Evolutionary conservation across 2,888 invertebrate species (phyloP).

Genomic region (Apodemia zela): DNA sequence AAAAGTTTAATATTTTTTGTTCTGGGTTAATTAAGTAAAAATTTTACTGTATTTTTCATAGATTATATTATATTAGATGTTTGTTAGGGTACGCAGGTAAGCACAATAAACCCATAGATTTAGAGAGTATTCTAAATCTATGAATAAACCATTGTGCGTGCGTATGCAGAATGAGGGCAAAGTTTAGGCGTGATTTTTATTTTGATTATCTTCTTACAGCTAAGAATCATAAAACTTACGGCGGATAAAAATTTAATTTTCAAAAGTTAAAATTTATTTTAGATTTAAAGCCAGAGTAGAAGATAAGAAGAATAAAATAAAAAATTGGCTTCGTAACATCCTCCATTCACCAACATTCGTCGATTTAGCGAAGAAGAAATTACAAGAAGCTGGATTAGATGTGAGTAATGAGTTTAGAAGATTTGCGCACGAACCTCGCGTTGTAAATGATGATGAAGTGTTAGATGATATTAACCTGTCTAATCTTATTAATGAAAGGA

Average conservation of each 20-base stretch:
- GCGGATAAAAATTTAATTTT: too few species aligned
- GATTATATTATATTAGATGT: too few species aligned
- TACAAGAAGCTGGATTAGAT: constrained; percentile 52
- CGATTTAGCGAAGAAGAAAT: constrained; percentile 60
- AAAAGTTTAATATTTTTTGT: too few species aligned
- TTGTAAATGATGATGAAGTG: constrained; percentile 47
- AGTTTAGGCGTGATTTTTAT: too few species aligned
- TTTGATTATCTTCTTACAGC: background rate
- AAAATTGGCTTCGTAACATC: constrained; percentile 63
- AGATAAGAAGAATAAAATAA: constrained; percentile 68
- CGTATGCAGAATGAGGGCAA: too few species aligned
- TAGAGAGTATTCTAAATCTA: too few species aligned
- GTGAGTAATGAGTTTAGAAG: constrained; percentile 38
- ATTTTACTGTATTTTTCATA: too few species aligned
- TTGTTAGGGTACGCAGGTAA: too few species aligned
- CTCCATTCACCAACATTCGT: constrained; percentile 60
- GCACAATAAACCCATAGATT: too few species aligned
- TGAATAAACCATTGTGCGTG: too few species aligned
- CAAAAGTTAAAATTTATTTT: constrained; percentile 19
- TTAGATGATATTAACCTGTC: constrained; percentile 63
- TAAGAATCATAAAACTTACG: too few species aligned
- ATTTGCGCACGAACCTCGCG: constrained; percentile 32
- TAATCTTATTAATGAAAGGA: constrained; percentile 60
- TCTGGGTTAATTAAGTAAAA: too few species aligned
- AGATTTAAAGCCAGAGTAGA: constrained; percentile 68